Evolutionary conservation across 2,888 invertebrate genomes (phyloP).

Genomic region (Marasmarcha lunaedactyla): DNA sequence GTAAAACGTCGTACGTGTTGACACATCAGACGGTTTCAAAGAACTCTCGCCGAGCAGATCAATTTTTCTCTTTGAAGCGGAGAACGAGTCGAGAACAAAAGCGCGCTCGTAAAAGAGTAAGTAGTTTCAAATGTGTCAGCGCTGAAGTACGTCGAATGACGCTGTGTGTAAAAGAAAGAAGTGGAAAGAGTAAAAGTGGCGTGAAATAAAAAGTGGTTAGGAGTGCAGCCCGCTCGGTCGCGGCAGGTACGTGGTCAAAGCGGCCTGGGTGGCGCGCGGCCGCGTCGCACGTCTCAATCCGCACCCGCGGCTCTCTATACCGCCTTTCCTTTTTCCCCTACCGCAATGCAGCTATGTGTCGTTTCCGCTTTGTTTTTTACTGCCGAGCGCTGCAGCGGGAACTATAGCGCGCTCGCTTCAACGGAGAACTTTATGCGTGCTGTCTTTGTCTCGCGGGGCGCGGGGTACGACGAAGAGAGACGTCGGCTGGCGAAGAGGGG

Average conservation of each 20-base stretch:
- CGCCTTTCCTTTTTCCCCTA: conserved; percentile 67
- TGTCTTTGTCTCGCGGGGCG: conserved; percentile 36
- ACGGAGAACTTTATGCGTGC: conserved; percentile 38
- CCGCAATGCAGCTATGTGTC: conserved; percentile 68
- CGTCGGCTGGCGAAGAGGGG: conserved; percentile 52
- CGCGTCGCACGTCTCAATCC: conserved; percentile 70
- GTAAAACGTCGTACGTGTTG: conserved; percentile 25
- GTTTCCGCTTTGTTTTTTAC: conserved; percentile 70
- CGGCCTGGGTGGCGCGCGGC: conserved; percentile 66
- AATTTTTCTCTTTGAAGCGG: conserved; percentile 53
- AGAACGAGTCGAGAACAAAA: conserved; percentile 40
- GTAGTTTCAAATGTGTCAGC: conserved; percentile 59
- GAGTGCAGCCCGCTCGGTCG: conserved; percentile 25
- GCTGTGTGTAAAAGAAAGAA: conserved; percentile 34
- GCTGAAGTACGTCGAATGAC: conserved; percentile 43
- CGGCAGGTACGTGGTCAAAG: conserved; percentile 44
- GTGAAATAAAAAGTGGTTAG: conserved; percentile 52
- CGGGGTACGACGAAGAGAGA: conserved; percentile 34
- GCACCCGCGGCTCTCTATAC: conserved; percentile 62
- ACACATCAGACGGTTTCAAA: conserved; percentile 50
- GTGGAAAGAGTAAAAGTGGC: conserved; percentile 59
- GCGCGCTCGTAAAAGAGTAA: conserved; percentile 54
- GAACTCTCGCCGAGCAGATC: conserved; percentile 38
- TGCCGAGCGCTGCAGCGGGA: conserved; percentile 61
- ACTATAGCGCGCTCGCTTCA: conserved; percentile 50